These are phyloP conservation scores for Ariolimax columbianus DNA, from an alignment of 2,888 invertebrate genomes.

Conservation along the genomic window DNA sequence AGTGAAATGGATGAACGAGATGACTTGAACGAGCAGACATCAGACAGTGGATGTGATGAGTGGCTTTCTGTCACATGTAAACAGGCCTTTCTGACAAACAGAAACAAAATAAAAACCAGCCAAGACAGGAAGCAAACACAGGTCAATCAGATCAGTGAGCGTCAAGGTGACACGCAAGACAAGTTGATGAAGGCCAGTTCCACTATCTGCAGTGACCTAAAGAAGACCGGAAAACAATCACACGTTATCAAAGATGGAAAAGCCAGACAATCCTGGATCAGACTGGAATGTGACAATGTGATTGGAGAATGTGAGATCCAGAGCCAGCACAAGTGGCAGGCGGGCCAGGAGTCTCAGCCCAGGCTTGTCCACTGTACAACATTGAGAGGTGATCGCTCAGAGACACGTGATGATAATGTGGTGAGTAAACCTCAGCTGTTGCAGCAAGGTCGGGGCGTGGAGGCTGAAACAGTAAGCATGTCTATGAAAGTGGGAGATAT, in stretches of 20 bases:
- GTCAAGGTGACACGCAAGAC: background rate
- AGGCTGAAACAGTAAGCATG: background rate
- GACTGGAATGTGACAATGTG: background rate
- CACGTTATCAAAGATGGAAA: background rate
- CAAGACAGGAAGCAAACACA: background rate
- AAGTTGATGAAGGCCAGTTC: background rate
- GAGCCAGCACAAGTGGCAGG: background rate
- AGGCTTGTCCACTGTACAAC: background rate
- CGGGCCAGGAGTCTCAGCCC: background rate
- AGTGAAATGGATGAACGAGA: background rate
- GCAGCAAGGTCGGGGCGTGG: background rate
- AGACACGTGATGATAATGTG: background rate
- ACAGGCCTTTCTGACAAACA: background rate
- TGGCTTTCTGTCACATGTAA: background rate
- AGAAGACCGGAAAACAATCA: background rate
- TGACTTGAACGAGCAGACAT: background rate
- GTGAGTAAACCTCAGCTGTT: background rate
- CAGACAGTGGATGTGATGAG: constrained; percentile 27
- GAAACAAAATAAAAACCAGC: background rate
- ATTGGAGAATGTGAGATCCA: background rate
- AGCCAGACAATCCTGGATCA: background rate
- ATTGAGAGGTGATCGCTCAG: background rate
- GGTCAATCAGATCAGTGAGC: background rate
- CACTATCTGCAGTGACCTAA: background rate
- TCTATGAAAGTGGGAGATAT: background rate